Percentiles rank a stretch among this genome's conserved stretches.
Evolutionary conservation across 1,140 invertebrate genomes (phyloP).

Genomic region (Eupristina koningsbergeri): DNA sequence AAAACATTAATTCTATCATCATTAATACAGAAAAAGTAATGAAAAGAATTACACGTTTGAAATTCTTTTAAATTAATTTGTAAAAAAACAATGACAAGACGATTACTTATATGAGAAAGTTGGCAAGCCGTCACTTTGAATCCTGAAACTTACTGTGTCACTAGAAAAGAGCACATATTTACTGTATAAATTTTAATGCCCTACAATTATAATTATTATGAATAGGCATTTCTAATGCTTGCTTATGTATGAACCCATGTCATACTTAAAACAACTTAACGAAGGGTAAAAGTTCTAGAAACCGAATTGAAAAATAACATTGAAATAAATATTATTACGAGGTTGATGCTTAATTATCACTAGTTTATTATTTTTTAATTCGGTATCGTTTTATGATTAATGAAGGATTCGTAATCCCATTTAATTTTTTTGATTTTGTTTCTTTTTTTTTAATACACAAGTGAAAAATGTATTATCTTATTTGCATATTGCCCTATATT

Average conservation of each 20-base stretch:
- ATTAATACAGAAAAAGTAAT: too few relatives aligned
- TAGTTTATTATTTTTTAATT: neutral
- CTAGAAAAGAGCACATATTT: too few relatives aligned
- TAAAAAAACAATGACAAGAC: neutral
- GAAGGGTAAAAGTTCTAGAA: neutral
- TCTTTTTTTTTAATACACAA: too few relatives aligned
- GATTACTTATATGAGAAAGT: slow-evolving; percentile 19
- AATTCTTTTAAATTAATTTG: neutral
- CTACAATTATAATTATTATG: neutral
- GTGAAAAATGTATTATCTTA: neutral
- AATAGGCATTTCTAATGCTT: neutral
- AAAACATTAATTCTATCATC: neutral
- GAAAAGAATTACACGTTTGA: too few relatives aligned
- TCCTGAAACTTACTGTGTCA: slow-evolving; percentile 25
- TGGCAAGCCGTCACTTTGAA: neutral
- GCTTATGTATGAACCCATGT: neutral
- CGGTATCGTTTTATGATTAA: neutral
- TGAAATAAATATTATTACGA: neutral
- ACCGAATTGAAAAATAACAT: neutral
- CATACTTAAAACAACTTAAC: neutral
- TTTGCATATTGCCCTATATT: neutral
- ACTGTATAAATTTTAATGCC: neutral
- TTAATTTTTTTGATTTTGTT: too few relatives aligned
- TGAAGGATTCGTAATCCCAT: too few relatives aligned
- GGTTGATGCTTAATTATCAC: neutral